Evolutionary conservation across 2,888 invertebrate genomes (phyloP).

Genomic region (Caenorhabditis japonica): DNA sequence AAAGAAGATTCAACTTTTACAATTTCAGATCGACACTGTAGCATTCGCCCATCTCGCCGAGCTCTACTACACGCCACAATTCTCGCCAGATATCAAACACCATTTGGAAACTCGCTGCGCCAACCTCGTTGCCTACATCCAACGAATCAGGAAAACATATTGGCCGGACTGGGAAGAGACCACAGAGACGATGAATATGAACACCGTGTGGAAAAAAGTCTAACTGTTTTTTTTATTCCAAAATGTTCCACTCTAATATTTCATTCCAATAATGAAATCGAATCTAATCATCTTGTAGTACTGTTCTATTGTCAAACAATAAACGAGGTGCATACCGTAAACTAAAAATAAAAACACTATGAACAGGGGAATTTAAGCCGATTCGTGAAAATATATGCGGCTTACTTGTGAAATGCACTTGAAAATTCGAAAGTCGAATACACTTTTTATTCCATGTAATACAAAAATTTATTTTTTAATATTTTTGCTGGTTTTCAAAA

Average conservation of each 20-base stretch:
- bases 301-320: too few relatives aligned
- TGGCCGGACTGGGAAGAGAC: conserved; percentile 75
- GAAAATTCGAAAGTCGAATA: too few relatives aligned
- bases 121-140: conserved; percentile 64
- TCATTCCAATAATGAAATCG: neutral
- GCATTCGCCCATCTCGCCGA: conserved; percentile 93
- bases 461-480: too few relatives aligned
- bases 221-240: neutral
- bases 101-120: conserved; percentile 79
- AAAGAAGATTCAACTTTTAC: neutral
- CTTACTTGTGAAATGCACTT: too few relatives aligned
- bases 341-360: too few relatives aligned
- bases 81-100: conserved; percentile 88
- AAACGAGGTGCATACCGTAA: too few relatives aligned
- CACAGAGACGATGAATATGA: conserved; percentile 52
- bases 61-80: conserved; percentile 91
- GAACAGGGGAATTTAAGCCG: too few relatives aligned
- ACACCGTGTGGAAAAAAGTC: conserved; percentile 25
- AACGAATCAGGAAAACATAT: conserved; percentile 69
- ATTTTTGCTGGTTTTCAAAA: neutral
- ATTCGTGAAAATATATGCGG: too few relatives aligned
- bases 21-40: conserved; percentile 84
- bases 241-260: neutral
- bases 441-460: too few relatives aligned
- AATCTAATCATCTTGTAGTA: too few relatives aligned